A percentile compares a stretch with the other conserved stretches of the same genome.
Evolutionary conservation across 2,113 vertebrate genomes (phyloP).

Genomic region (Menura novaehollandiae): DNA sequence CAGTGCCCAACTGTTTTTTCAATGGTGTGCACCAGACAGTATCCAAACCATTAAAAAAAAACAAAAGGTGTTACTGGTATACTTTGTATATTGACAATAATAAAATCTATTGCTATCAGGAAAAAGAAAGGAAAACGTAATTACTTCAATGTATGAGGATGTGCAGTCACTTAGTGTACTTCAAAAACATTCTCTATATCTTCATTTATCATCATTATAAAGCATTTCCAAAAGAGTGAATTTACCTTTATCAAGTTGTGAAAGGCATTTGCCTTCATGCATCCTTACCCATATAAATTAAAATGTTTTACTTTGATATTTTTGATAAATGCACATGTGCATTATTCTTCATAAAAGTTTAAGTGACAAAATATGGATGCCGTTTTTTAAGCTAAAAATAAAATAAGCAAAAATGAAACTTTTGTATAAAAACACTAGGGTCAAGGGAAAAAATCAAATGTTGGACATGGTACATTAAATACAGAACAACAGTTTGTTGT

Average conservation of each 20-base stretch:
- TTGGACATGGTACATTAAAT: background rate
- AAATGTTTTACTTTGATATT: constrained; percentile 51
- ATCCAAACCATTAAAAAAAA: background rate
- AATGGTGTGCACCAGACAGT: background rate
- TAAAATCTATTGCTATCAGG: background rate
- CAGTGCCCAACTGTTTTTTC: background rate
- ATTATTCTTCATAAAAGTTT: constrained; percentile 59
- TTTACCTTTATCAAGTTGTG: background rate
- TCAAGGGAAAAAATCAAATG: background rate
- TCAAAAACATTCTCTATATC: background rate
- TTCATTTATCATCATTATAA: constrained; percentile 60
- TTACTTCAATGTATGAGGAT: background rate
- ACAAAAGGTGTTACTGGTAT: background rate
- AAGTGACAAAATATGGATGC: constrained; percentile 4
- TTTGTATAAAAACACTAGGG: background rate
- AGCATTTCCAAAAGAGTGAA: background rate
- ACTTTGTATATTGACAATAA: background rate
- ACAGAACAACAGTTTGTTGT: background rate
- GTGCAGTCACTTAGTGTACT: background rate
- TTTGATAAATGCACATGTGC: background rate
- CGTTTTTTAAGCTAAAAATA: background rate
- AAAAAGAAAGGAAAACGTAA: background rate
- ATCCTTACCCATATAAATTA: constrained; percentile 23
- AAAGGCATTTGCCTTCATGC: constrained; percentile 22
- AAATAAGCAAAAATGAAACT: background rate